Conservation (phyloP, 2,888 invertebrate genomes). For the Thymelicus sylvestris region DNA sequence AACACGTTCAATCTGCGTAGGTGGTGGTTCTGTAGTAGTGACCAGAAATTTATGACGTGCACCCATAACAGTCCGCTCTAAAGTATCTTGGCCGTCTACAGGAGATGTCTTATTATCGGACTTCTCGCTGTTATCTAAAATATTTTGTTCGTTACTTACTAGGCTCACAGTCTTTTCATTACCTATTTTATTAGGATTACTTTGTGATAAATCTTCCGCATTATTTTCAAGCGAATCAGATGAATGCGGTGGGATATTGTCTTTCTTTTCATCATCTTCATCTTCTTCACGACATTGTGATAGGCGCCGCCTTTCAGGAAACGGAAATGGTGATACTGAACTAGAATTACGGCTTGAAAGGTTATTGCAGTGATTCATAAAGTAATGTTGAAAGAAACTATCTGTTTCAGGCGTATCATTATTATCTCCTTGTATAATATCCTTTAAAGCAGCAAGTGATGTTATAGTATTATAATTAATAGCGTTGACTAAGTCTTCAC, state of each 20-base stretch:
- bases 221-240: constrained; percentile 48
- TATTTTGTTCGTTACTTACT: constrained; percentile 36
- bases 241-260: constrained; percentile 53
- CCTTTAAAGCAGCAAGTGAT: constrained; percentile 87
- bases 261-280: constrained; percentile 87
- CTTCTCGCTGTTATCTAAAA: constrained; percentile 18
- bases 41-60: constrained; percentile 75
- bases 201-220: constrained; percentile 49
- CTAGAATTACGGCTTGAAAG: constrained; percentile 85
- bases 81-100: constrained; percentile 62
- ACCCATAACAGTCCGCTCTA: constrained; percentile 72
- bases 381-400: constrained; percentile 89
- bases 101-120: constrained; percentile 19
- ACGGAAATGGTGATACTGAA: constrained; percentile 75
- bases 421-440: constrained; percentile 86
- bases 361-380: constrained; percentile 89
- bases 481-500: constrained; percentile 86
- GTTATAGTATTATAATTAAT: constrained; percentile 89
- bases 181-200: constrained; percentile 44
- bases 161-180: constrained; percentile 46
- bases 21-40: constrained; percentile 65
- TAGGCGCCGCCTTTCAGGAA: constrained; percentile 86
- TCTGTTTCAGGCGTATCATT: constrained; percentile 85
- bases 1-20: constrained; percentile 75
- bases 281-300: constrained; percentile 94